These are phyloP conservation scores for Ceyx margarethae DNA, from an alignment of 2,113 vertebrate species.

Conservation along the genomic window DNA sequence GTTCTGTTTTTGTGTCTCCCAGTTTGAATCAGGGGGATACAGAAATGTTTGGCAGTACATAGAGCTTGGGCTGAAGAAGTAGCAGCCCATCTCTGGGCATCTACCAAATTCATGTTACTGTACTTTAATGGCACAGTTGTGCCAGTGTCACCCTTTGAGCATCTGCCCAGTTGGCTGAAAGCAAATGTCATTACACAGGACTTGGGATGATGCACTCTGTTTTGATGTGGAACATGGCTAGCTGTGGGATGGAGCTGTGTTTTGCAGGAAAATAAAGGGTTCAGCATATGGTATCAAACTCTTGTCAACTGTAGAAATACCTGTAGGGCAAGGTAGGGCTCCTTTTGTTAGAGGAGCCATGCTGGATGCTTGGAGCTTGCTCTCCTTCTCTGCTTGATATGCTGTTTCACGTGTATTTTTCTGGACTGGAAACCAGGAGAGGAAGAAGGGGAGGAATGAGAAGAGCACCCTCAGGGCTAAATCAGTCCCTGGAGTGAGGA, in stretches of 20 bases:
- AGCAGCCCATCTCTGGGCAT: not conserved
- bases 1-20: not conserved
- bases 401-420: not conserved
- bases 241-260: not conserved
- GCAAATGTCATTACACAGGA: not conserved
- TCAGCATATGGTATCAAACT: not conserved
- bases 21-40: not conserved
- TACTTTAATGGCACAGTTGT: not conserved
- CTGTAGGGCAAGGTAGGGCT: not conserved
- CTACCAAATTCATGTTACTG: not conserved
- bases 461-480: not conserved
- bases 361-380: not conserved
- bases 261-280: not conserved
- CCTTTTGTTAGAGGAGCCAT: not conserved
- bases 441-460: not conserved
- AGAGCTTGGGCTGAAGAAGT: not conserved
- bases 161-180: not conserved
- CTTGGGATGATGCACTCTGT: not conserved
- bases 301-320: not conserved
- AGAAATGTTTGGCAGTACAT: not conserved
- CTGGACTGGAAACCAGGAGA: not conserved
- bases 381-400: not conserved
- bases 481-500: not conserved
- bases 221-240: not conserved
- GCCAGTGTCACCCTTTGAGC: not conserved